Evolutionary conservation across 2,797 vertebrate species (phyloP), one percentile per base, ranked within the genome.

Genomic region (Dromococcyx pavoninus): DNA sequence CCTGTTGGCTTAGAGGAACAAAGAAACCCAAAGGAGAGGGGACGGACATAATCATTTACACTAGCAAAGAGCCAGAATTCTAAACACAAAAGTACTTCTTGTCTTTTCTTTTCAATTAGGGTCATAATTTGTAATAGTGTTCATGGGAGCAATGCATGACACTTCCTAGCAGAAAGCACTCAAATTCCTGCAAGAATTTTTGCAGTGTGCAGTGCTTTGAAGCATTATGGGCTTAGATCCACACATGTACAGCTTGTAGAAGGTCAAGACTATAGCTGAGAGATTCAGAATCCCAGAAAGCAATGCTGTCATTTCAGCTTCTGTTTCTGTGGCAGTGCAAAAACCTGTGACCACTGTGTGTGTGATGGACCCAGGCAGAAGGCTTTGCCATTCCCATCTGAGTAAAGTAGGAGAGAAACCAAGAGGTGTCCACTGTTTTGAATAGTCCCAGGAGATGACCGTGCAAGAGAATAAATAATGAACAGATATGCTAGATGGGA

Each of bases 161-260:
- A 86, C 83, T 91, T 92, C 73, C 89, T 88, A 90, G 76, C 32
- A 91, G 69, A 94, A 95, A 95, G 89, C 28, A 84, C 67, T 81
- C 64, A 75, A 84, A 95, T 93, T 95, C 84, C 65, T 92, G 41
- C 86, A 88, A 11, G 54, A 86, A 80, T 78, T 92, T 89, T 83
- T 86, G 61, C 76, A 81, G 62, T n/a, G 33, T 57, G 60, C n/a
- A 43, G 44, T 3, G 4, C 58, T 93, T 94, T 91, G 39, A 89
- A 67, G 80, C 28, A 28, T 70, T 88, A 83, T 53, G 74, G 56
- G 51, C 58, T 89, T 70, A 81, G 58, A 78, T 74, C 53, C 76
- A 84, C 56, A 64, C 51, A 84, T 69, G 30, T 53, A 56, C 32
- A 53, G 56, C 58, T 80, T 61, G 17, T 56, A 64, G 73, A 51